Evolutionary conservation across 1,140 invertebrate species (phyloP).

Genomic region (Pissodes strobi): DNA sequence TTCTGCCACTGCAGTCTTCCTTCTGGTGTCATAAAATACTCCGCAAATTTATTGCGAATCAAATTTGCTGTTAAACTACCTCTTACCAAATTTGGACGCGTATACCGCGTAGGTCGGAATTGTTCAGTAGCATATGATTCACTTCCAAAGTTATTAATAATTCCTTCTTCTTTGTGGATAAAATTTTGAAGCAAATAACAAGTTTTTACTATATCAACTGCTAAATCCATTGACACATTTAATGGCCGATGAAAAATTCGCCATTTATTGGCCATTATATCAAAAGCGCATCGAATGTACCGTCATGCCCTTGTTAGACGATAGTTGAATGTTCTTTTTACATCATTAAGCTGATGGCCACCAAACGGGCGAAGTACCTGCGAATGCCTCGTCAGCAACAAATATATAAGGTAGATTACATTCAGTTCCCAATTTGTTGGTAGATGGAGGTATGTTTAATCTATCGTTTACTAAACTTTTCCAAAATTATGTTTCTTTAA

Average conservation of each 20-base stretch:
- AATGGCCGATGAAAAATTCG: slow-evolving; percentile 52
- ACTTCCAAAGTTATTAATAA: slow-evolving; percentile 40
- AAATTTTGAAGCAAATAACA: slow-evolving; percentile 54
- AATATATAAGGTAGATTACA: slow-evolving; percentile 44
- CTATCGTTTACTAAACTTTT: slow-evolving; percentile 38
- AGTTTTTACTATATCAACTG: slow-evolving; percentile 48
- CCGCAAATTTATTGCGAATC: neutral
- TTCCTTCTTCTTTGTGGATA: slow-evolving; percentile 50
- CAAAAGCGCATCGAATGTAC: slow-evolving; percentile 56
- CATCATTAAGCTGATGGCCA: slow-evolving; percentile 44
- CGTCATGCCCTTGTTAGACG: slow-evolving; percentile 51
- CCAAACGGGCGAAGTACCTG: slow-evolving; percentile 54
- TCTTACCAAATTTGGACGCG: no score
- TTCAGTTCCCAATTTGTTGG: no score
- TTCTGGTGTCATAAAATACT: neutral
- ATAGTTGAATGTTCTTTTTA: slow-evolving; percentile 58
- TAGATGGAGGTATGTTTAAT: slow-evolving; percentile 42
- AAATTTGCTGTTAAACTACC: neutral
- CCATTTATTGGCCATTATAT: slow-evolving; percentile 51
- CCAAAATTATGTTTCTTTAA: slow-evolving; percentile 46
- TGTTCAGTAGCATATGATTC: neutral
- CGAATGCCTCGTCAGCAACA: slow-evolving; percentile 54
- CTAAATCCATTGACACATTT: slow-evolving; percentile 46
- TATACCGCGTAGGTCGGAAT: neutral
- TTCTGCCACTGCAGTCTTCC: neutral